Base-by-base conservation (phyloP, 1,140 invertebrate species). In the Oryctes rhinoceros region DNA sequence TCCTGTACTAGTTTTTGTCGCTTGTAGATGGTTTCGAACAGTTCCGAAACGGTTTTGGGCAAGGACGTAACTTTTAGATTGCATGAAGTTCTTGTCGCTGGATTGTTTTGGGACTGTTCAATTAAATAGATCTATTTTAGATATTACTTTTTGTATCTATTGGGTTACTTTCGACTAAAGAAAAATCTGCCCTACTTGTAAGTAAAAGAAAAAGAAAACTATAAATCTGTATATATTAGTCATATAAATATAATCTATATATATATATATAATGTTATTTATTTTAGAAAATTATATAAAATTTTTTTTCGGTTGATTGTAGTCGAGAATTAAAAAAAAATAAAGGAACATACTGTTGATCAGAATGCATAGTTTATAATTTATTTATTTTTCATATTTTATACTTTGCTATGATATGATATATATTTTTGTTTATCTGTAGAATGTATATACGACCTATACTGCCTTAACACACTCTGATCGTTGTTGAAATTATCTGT, bases 381-480 rank as follows among this genome's bases (percentile, higher is more conserved):
- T 76, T 47, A 47, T 44, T 76, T 76, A 76, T 76, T 76, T 76
- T 47, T 48, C 75, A 20, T 44, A 76, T 76, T 74, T 74, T 39
- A 74, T 74, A 39, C 37, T 74, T 39, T 74, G 67, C 37, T 20
- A 15, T 15, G 24, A 71, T 71, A 71, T 37, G 65, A 47, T 76
- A 76, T 47, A 47, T 76, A 47, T 76, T 76, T 20, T 76, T 76
- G 44, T 76, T 47, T 76, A 47, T 48, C 37, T 76, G 35, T 35
- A 76, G 15, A 76, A n/a, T 39, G 18, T 47, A 49, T 74, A 74
- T 24, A 74, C n/a, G 24, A 37, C 24, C 24, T 74, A 35, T 44
- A 76, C 20, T 39, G 35, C 75, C 37, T 76, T 76, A 76, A 76
- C 75, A 76, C 75, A 76, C 49, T 79, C 62, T 65, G 18, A 24